Conservation (phyloP, 2,113 vertebrate genomes). For the Zootoca vivipara region DNA sequence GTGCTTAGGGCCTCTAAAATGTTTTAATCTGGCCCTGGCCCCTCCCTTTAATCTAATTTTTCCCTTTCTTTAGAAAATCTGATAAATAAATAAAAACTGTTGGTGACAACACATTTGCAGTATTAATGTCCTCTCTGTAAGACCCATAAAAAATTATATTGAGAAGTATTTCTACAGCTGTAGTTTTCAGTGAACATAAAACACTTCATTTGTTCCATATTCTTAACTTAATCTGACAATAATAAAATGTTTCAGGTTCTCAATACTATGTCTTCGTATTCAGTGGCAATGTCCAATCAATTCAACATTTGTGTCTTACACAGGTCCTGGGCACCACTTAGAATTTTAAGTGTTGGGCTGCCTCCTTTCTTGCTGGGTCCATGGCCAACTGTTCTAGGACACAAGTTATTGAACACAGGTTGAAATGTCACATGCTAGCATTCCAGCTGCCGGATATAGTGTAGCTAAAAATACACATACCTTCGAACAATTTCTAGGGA, state of each 20-base stretch:
- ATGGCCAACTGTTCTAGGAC: neutral
- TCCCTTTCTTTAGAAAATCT: too few relatives aligned
- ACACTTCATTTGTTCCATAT: neutral
- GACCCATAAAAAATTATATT: neutral
- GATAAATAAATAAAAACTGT: too few relatives aligned
- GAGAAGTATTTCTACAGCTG: neutral
- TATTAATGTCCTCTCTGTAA: too few relatives aligned
- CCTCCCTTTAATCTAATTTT: too few relatives aligned
- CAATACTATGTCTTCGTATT: accelerated
- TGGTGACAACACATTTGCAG: too few relatives aligned
- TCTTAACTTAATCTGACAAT: neutral
- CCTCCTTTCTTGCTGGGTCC: neutral
- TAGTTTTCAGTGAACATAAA: neutral
- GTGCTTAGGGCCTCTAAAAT: too few relatives aligned
- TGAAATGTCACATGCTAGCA: neutral
- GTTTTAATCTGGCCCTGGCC: too few relatives aligned
- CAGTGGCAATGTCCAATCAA: neutral
- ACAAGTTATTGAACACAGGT: neutral
- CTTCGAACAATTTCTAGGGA: neutral
- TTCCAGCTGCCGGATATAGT: neutral
- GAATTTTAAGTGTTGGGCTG: neutral
- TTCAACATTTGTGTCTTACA: neutral
- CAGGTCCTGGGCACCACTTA: neutral
- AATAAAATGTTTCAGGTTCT: neutral
- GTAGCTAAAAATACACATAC: neutral